Evolutionary conservation across 2,888 invertebrate genomes (phyloP).

Genomic region (Junonia oenone): DNA sequence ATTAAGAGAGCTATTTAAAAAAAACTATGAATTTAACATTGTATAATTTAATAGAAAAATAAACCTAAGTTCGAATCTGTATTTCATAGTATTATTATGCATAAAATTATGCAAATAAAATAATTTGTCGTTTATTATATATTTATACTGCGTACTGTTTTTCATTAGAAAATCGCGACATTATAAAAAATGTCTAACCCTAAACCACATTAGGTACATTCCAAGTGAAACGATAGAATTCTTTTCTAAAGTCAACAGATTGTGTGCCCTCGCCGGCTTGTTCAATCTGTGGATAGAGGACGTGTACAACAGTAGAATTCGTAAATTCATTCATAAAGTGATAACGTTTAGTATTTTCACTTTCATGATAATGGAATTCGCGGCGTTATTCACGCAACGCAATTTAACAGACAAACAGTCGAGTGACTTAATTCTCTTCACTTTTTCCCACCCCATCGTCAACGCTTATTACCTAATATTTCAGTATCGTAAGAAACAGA

Average conservation of each 20-base stretch:
- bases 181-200: no score
- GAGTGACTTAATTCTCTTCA: constrained; percentile 37
- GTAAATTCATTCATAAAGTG: constrained; percentile 27
- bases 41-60: no score
- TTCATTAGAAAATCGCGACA: no score
- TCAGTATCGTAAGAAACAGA: constrained; percentile 28
- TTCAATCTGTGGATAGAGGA: constrained; percentile 44
- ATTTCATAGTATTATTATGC: no score
- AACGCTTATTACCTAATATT: constrained; percentile 31
- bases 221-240: not conserved
- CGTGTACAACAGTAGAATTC: constrained; percentile 29
- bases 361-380: constrained; percentile 36
- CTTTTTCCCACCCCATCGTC: constrained; percentile 39
- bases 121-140: no score
- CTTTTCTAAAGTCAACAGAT: constrained; percentile 13
- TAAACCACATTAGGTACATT: not conserved
- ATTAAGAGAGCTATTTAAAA: no score
- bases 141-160: no score
- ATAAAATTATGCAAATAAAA: no score
- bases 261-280: constrained; percentile 26
- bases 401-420: constrained; percentile 32
- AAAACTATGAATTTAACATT: no score
- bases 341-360: constrained; percentile 29
- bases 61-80: no score
- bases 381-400: constrained; percentile 39